These are phyloP conservation scores for Lithophane ornitopus DNA, from an alignment of 2,888 invertebrate genomes.

Conservation along the genomic window DNA sequence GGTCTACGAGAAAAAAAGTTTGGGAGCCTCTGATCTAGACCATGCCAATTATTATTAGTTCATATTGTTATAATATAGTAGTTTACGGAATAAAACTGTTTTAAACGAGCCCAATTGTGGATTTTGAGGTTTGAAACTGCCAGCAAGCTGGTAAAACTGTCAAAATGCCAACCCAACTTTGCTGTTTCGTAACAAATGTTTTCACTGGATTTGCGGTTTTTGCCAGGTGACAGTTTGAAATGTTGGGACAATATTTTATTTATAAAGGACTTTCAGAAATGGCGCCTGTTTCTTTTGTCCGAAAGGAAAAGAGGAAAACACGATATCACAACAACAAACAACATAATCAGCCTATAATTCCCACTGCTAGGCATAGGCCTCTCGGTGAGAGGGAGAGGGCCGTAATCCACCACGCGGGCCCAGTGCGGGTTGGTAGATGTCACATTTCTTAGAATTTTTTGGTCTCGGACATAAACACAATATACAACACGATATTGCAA, in stretches of 20 bases:
- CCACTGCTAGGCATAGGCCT: too few species aligned
- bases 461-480: too few species aligned
- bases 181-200: conserved; percentile 39
- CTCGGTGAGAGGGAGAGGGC: too few species aligned
- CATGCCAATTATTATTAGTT: conserved; percentile 11
- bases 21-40: too few species aligned
- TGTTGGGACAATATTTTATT: conserved; percentile 36
- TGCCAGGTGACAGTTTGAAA: conserved; percentile 47
- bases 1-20: too few species aligned
- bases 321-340: not conserved
- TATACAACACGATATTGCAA: not conserved
- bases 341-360: too few species aligned
- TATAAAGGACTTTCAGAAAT: not conserved
- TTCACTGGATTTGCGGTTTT: conserved; percentile 32
- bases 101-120: conserved; percentile 10
- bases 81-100: not conserved
- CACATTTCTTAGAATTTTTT: too few species aligned
- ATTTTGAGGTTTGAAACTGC: conserved; percentile 33
- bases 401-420: too few species aligned
- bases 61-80: conserved; percentile 3
- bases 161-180: conserved; percentile 48
- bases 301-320: conserved; percentile 6
- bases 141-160: conserved; percentile 42
- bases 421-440: too few species aligned
- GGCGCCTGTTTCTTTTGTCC: not conserved